Percentiles rank a stretch among this genome's conserved stretches.
Conservation (phyloP, 2,888 invertebrate genomes). For the Melieria crassipennis region DNA sequence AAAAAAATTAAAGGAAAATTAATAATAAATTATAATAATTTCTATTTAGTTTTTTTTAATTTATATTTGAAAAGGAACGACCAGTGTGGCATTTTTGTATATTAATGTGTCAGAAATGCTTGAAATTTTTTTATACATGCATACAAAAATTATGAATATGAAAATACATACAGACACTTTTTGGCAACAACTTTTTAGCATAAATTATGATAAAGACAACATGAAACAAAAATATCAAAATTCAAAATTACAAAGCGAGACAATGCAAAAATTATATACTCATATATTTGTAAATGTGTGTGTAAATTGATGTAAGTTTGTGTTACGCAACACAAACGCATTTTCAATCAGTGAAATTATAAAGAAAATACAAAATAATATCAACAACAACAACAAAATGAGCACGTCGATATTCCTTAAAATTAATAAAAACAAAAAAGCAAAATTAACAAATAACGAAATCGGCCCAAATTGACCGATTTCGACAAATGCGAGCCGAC, state of each 20-base stretch:
- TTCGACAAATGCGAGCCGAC: not conserved
- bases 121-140: constrained; percentile 16
- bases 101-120: not conserved
- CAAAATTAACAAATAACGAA: constrained; percentile 40
- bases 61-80: too few relatives aligned
- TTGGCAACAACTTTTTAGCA: constrained; percentile 37
- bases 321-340: constrained; percentile 42
- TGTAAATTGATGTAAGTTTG: constrained; percentile 40
- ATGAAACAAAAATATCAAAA: constrained; percentile 41
- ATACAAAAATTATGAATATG: not conserved
- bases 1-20: constrained; percentile 1
- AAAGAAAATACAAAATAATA: constrained; percentile 36
- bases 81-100: too few relatives aligned
- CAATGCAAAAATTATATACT: constrained; percentile 36
- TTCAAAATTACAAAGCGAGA: constrained; percentile 41
- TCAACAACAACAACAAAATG: constrained; percentile 49
- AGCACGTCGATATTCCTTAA: constrained; percentile 58
- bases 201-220: constrained; percentile 33
- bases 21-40: too few relatives aligned
- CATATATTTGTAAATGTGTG: constrained; percentile 44
- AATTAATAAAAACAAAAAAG: constrained; percentile 39
- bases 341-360: constrained; percentile 16
- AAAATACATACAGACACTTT: constrained; percentile 31
- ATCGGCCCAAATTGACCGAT: constrained; percentile 25
- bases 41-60: too few relatives aligned